phyloP scores from a whole-genome alignment of 2,113 vertebrate species.

The Clupea harengus region DNA sequence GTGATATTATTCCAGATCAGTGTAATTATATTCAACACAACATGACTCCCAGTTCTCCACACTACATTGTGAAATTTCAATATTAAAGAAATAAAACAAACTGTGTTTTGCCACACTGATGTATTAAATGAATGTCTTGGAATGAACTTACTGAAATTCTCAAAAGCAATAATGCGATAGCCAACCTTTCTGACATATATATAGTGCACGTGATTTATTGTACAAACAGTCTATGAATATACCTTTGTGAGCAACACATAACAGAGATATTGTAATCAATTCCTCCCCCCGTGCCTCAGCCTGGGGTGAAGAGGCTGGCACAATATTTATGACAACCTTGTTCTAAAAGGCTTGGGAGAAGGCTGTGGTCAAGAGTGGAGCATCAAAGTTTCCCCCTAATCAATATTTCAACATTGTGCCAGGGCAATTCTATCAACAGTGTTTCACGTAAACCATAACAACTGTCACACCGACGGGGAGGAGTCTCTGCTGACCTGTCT shows the following conservation, averaged over 20 bases:
- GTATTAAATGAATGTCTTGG: neutral
- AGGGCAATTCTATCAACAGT: conserved; percentile 72
- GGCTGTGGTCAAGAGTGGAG: conserved; percentile 71
- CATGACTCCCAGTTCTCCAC: neutral
- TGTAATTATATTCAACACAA: neutral
- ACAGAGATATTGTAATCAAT: conserved; percentile 59
- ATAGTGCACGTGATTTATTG: neutral
- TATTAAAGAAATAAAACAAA: neutral
- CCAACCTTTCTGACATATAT: neutral
- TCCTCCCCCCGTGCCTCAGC: conserved; percentile 47
- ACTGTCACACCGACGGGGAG: conserved; percentile 66
- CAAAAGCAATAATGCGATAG: neutral
- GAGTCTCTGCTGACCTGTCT: conserved; percentile 42
- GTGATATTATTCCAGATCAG: neutral
- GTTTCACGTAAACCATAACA: conserved; percentile 78
- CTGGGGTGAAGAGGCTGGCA: conserved; percentile 53
- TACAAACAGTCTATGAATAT: conserved; percentile 31
- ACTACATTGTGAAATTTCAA: neutral
- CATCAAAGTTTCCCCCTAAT: conserved; percentile 70
- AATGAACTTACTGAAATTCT: neutral
- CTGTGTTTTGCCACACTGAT: neutral
- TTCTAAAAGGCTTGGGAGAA: conserved; percentile 77
- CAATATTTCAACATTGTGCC: conserved; percentile 81
- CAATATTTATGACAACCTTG: conserved; percentile 77
- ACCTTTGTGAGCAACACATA: conserved; percentile 16